Evolutionary conservation across 2,888 invertebrate genomes (phyloP).

Genomic region (Xiphydria camelus): DNA sequence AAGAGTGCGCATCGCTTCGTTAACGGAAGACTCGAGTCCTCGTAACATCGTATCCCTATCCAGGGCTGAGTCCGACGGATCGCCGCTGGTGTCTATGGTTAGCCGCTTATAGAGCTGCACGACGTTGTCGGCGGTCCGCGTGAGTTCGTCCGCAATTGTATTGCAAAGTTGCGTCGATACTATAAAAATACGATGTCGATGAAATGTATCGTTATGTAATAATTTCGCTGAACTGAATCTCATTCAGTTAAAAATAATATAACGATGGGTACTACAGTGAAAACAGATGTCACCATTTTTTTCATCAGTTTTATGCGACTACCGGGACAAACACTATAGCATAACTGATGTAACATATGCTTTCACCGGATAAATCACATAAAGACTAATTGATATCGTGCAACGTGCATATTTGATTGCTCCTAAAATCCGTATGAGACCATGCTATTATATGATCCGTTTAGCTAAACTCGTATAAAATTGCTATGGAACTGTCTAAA

Average conservation of each 20-base stretch:
- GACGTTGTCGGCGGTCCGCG: conserved; percentile 70
- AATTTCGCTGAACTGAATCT: too few relatives aligned
- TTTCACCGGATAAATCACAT: not conserved
- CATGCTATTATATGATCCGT: conserved; percentile 52
- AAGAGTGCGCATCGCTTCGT: conserved; percentile 56
- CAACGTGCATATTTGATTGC: conserved; percentile 36
- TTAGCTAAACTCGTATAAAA: too few relatives aligned
- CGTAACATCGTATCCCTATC: conserved; percentile 60
- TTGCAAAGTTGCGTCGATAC: conserved; percentile 67
- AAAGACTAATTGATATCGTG: conserved; percentile 27
- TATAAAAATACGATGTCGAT: conserved; percentile 45
- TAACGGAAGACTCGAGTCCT: conserved; percentile 54
- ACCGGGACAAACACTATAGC: too few relatives aligned
- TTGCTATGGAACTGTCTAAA: too few relatives aligned
- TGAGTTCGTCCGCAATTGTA: conserved; percentile 67
- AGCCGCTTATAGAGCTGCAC: conserved; percentile 72
- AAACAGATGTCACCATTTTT: conserved; percentile 1
- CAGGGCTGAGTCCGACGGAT: conserved; percentile 39
- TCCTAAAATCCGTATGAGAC: conserved; percentile 51
- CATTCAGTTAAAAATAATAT: not conserved
- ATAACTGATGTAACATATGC: not conserved
- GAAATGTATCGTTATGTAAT: not conserved
- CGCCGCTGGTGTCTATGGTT: conserved; percentile 60
- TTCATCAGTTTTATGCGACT: too few relatives aligned
- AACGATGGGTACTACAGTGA: not conserved